Conservation (phyloP, 2,888 invertebrate species). For the Caenorhabditis sp. region DNA sequence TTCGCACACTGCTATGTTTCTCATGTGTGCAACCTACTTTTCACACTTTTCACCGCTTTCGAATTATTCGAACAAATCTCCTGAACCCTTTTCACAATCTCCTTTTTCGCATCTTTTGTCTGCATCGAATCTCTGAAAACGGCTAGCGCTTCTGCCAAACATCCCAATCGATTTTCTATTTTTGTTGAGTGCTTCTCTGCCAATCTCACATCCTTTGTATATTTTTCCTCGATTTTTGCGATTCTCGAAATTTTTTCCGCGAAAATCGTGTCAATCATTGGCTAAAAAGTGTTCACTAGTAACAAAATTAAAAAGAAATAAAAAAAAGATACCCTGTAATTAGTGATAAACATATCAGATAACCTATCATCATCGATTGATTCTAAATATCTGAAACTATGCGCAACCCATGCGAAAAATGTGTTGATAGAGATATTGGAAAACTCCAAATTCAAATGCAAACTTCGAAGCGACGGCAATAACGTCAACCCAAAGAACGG, state of each 20-base stretch:
- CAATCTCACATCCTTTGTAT: conserved; percentile 27
- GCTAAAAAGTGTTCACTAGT: conserved; percentile 6
- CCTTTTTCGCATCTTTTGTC: conserved; percentile 44
- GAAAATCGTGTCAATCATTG: conserved; percentile 35
- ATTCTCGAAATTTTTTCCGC: conserved; percentile 34
- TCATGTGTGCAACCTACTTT: conserved; percentile 35
- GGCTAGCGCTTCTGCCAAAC: conserved; percentile 44
- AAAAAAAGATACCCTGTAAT: conserved; percentile 6
- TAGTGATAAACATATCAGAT: conserved; percentile 20
- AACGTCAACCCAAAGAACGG: conserved; percentile 47
- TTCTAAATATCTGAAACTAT: conserved; percentile 57
- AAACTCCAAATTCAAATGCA: conserved; percentile 10
- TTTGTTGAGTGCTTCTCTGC: conserved; percentile 47
- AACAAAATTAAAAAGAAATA: too few species aligned
- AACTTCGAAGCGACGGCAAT: conserved; percentile 50
- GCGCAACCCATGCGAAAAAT: conserved; percentile 54
- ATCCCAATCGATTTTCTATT: conserved; percentile 42
- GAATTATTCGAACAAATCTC: conserved; percentile 54
- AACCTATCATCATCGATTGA: conserved; percentile 41
- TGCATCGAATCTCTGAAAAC: conserved; percentile 44
- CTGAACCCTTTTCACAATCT: conserved; percentile 54
- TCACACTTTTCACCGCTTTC: conserved; percentile 45
- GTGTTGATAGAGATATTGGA: conserved; percentile 15
- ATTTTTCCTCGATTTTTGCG: conserved; percentile 36
- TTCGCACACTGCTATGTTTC: too few species aligned